phyloP scores from a whole-genome alignment of 2,797 vertebrate species.

The Sarcoramphus papa region DNA sequence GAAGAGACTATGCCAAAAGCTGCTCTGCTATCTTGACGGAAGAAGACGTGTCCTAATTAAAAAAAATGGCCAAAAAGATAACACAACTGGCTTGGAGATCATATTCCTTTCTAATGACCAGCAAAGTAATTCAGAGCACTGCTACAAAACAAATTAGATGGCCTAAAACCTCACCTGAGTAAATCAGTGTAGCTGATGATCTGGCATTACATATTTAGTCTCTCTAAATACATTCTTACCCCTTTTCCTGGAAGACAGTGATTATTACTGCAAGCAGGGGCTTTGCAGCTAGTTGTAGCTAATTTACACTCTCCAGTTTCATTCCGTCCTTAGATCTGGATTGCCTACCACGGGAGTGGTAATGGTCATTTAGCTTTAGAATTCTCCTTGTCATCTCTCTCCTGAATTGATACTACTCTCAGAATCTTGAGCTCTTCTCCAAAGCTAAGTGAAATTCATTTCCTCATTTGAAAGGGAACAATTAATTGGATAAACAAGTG shows the following conservation, averaged over 20 bases:
- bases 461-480: background rate
- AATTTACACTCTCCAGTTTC: background rate
- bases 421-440: background rate
- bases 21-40: background rate
- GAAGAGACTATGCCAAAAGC: background rate
- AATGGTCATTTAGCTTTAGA: background rate
- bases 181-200: background rate
- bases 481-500: background rate
- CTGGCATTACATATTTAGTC: background rate
- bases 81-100: background rate
- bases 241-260: background rate
- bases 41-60: background rate
- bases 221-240: background rate
- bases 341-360: background rate
- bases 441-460: background rate
- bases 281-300: background rate
- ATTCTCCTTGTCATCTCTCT: background rate
- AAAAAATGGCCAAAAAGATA: background rate
- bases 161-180: background rate
- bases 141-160: background rate
- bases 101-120: background rate
- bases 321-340: background rate
- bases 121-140: background rate
- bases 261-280: background rate
- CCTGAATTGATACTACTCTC: background rate